Evolutionary conservation across 1,140 invertebrate genomes (phyloP).

Genomic region (Hyles vespertilio): DNA sequence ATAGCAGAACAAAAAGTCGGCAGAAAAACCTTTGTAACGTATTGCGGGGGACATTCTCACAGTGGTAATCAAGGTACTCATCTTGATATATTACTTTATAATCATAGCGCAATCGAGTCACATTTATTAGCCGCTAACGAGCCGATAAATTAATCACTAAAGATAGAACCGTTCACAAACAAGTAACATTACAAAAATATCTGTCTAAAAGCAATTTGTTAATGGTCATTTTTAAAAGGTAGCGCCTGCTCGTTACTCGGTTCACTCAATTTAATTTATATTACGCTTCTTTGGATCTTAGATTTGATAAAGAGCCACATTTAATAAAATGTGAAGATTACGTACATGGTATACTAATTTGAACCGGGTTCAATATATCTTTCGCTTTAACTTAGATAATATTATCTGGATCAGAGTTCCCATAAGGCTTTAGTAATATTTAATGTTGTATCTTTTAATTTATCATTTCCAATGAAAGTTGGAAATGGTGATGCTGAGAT

Average conservation of each 20-base stretch:
- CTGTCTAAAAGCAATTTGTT: conserved; percentile 56
- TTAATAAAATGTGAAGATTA: conserved; percentile 43
- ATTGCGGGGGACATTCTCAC: conserved; percentile 29
- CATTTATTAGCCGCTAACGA: conserved; percentile 63
- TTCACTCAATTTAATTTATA: conserved; percentile 47
- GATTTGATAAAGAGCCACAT: conserved; percentile 46
- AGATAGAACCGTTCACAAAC: conserved; percentile 53
- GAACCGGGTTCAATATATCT: conserved; percentile 34
- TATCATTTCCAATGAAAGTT: conserved; percentile 7
- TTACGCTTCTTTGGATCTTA: conserved; percentile 39
- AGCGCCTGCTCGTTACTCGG: conserved; percentile 40
- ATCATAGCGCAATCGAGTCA: conserved; percentile 51
- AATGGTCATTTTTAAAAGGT: conserved; percentile 52
- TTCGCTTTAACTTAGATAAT: conserved; percentile 34
- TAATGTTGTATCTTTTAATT: conserved; percentile 13
- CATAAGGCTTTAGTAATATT: conserved; percentile 28
- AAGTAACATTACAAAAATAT: conserved; percentile 58
- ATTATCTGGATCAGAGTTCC: conserved; percentile 27
- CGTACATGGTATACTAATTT: conserved; percentile 47
- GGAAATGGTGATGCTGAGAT: too few relatives aligned
- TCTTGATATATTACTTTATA: conserved; percentile 59
- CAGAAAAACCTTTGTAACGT: neutral
- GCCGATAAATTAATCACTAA: conserved; percentile 57
- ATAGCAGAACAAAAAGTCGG: neutral
- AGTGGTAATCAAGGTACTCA: conserved; percentile 45